Conservation (phyloP, 2,888 invertebrate genomes). For the Clistopyga incitator region DNA sequence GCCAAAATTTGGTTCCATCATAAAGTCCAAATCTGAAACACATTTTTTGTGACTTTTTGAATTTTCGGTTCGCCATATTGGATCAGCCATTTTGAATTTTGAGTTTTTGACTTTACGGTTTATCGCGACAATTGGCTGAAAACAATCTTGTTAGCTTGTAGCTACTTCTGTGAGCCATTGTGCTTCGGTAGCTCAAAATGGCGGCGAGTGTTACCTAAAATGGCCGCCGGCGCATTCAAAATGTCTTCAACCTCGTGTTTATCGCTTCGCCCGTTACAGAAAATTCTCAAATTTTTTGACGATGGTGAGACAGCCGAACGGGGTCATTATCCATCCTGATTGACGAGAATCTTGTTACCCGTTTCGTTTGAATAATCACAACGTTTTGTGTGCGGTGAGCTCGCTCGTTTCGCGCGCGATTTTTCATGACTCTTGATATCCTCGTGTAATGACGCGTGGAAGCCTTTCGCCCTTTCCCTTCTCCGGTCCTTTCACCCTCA, state of each 20-base stretch:
- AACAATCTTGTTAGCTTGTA: no score
- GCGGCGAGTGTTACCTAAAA: neutral
- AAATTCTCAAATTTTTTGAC: constrained; percentile 23
- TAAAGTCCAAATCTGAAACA: no score
- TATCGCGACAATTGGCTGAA: no score
- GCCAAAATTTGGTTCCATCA: no score
- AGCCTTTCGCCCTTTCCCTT: constrained; percentile 62
- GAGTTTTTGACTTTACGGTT: no score
- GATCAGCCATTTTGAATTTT: no score
- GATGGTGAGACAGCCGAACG: constrained; percentile 11
- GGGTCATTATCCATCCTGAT: constrained; percentile 80
- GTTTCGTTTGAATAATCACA: constrained; percentile 83
- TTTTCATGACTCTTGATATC: constrained; percentile 81
- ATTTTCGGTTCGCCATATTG: no score
- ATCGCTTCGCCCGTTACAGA: neutral
- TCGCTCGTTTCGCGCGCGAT: constrained; percentile 77
- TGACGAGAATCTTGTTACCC: constrained; percentile 82
- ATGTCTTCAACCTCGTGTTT: neutral
- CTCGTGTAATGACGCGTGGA: constrained; percentile 82
- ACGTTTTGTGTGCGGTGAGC: constrained; percentile 20
- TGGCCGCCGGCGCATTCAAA: neutral
- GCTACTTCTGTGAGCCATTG: no score
- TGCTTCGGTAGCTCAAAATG: neutral
- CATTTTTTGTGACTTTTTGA: no score
- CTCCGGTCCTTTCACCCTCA: constrained; percentile 25